Base-by-base conservation (phyloP, 2,113 vertebrate genomes). In the Callipepla californica region DNA sequence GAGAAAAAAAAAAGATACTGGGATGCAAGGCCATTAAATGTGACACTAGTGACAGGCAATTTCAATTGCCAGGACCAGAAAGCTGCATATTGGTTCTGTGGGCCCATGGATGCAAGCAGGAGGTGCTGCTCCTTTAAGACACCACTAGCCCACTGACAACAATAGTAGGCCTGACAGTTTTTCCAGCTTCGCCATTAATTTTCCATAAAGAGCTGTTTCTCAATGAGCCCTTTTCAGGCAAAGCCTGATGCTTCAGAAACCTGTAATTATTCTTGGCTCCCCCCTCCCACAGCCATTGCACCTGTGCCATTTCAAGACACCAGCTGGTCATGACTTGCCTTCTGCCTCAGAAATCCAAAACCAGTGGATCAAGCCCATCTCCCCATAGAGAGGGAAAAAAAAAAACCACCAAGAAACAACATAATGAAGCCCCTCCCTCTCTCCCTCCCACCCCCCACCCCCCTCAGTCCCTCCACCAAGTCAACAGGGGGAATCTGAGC, bases 231-330 rank as follows among this genome's bases (percentile, higher is more conserved):
- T 96, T 97, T 97, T 98, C 97, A 97, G 97, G 97, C 97, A 96
- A 96, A 97, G 97, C 95, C 97, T 97, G 97, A 97, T 93, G 97
- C 98, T 97, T 97, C 97, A 94, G 96, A 97, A 98, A 97, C 98
- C 98, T 98, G 97, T 98, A 98, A 98, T 98, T 98, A 98, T 97
- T 97, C 96, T 93, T 96, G 95, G 95, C 95, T 98, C 97, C 96
- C 97, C 95, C 97, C 97, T 97, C 97, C 98, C 82, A 95, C 97
- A 96, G 98, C 96, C 97, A 97, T 96, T 98, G 98, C 98, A 98
- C 98, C 98, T 98, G 98, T 98, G 98, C 96, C 97, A 96, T 96
- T 97, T 97, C 96, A 94, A 97, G 97, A 96, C 97, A 97, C 98
- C 98, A 98, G 98, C 98, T 98, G 98, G 97, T 95, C 97, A 95